Conservation (phyloP, 2,113 vertebrate species). For the Notarius lentiginosus region DNA sequence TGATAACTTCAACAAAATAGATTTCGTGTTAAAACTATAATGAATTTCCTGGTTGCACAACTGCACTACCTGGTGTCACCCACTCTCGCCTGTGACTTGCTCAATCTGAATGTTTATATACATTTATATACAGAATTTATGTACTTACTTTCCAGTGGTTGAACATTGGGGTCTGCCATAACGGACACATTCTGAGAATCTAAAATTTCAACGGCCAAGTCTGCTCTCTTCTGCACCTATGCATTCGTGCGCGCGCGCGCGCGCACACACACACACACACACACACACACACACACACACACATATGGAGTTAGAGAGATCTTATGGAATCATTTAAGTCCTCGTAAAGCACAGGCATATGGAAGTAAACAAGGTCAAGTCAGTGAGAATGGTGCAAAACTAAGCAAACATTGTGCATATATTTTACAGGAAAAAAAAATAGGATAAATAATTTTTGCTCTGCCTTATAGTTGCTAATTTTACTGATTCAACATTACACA, state of each 20-base stretch:
- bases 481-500: background rate
- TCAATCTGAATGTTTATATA: no score
- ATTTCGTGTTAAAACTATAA: no score
- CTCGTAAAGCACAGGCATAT: background rate
- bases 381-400: background rate
- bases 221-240: slow-evolving; percentile 84
- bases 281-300: background rate
- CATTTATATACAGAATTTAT: background rate
- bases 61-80: no score
- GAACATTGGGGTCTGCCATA: slow-evolving; percentile 79
- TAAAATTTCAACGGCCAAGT: slow-evolving; percentile 75
- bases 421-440: no score
- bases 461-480: background rate
- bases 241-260: background rate
- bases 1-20: no score
- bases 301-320: background rate
- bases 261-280: background rate
- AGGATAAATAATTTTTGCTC: background rate
- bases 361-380: background rate
- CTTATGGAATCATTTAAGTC: background rate
- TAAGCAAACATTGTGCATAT: background rate
- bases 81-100: no score
- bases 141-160: slow-evolving; percentile 79
- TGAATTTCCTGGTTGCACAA: no score
- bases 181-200: slow-evolving; percentile 83